Base-by-base conservation (phyloP, 2,888 invertebrate genomes). In the Empis stercorea region DNA sequence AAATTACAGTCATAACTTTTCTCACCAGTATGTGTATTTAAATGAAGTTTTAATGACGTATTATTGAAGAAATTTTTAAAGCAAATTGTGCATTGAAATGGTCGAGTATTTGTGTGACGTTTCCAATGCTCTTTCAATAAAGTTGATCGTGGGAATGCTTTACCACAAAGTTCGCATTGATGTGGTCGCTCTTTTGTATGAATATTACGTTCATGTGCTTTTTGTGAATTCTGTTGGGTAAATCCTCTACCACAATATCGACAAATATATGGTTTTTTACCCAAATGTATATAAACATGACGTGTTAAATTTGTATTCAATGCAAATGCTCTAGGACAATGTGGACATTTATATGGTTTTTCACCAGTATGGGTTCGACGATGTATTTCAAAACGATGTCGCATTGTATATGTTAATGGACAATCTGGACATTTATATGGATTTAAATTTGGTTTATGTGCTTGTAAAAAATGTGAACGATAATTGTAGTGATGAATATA, bases 351-450 rank as follows among this genome's bases (percentile, higher is more conserved):
- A 54, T 69, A 77, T 0, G 78, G 78, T 2, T 60, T 62, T 44
- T 78, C 78, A 0, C 78, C 78, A 0, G 78, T 78, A 48, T 79
- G 78, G 0, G 76, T 77, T 1, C 78, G 61, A 1, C 76, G 62
- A 54, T 71, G 71, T 56, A 78, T 78, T 55, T 75, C 9, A 27
- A 27, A 27, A 27, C 23, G 23, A 27, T 27, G 5, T 7, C 2
- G 2, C 23, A 27, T 27, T 27, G 23, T 27, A 27, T 7, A 27
- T 27, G 23, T 27, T 9, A 27, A 7, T 27, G 23, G 23, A 27
- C 23, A 27, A 27, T 27, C 23, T 27, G 23, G 23, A 27, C 23
- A 27, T 27, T 27, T 27, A 27, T 27, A 27, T 27, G 23, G 23
- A 27, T 27, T 27, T 9, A 27, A 27, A 7, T 27, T 9, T 27